Conservation (phyloP, 1,140 invertebrate species). For the Listronotus oregonensis region DNA sequence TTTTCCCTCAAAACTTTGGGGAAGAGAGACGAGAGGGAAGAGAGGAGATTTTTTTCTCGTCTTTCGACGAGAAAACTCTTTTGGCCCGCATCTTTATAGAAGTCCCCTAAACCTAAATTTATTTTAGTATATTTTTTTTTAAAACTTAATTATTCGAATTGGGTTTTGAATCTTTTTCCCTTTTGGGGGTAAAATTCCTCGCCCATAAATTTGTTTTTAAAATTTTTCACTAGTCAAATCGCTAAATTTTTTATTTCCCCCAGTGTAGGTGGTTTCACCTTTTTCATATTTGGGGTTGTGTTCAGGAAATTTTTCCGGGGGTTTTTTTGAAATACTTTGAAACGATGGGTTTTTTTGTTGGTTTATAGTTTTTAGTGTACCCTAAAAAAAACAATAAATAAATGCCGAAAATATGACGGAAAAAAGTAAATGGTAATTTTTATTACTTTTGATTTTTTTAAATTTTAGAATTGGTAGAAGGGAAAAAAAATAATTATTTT, state of each 20-base stretch:
- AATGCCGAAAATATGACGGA: too few relatives aligned
- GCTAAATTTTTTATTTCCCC: conserved; percentile 79
- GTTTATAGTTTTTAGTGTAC: conserved; percentile 15
- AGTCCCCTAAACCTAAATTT: too few relatives aligned
- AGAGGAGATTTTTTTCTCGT: too few relatives aligned
- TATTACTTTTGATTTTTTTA: too few relatives aligned
- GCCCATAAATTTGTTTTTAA: conserved; percentile 26
- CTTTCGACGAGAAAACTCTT: too few relatives aligned
- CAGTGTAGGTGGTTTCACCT: conserved; percentile 68
- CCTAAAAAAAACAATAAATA: conserved; percentile 4
- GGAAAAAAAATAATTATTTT: too few relatives aligned
- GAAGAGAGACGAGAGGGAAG: too few relatives aligned
- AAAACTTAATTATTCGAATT: too few relatives aligned
- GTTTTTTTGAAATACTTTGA: conserved; percentile 87
- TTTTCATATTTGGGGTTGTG: conserved; percentile 76
- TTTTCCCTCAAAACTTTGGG: too few relatives aligned
- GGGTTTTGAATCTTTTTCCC: background rate
- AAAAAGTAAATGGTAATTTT: too few relatives aligned
- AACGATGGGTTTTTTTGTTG: conserved; percentile 68
- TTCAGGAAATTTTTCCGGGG: conserved; percentile 77
- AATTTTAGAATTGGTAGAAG: too few relatives aligned
- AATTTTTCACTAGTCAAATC: conserved; percentile 87
- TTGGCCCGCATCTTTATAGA: background rate
- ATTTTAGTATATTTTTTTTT: too few relatives aligned
- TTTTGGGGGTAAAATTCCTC: conserved; percentile 2